Evolutionary conservation across 2,888 invertebrate genomes (phyloP), one percentile per base, ranked within the genome.

Genomic region (Epsilonema sp.): DNA sequence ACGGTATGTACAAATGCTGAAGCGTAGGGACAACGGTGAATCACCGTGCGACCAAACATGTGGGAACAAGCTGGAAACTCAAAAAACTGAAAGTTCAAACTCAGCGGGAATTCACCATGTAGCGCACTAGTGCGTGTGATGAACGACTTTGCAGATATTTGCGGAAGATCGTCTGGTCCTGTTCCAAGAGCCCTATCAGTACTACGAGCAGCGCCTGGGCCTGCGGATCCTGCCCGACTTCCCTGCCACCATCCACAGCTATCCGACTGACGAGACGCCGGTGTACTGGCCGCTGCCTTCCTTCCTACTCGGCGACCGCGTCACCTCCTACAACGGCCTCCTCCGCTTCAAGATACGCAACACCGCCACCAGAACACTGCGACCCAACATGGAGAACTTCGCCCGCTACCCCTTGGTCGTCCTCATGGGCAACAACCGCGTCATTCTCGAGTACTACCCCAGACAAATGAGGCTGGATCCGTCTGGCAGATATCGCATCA

Each of bases 281-380:
- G 71, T 85, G 22, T 87, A 85, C 68, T 82, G 83, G 78, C 76
- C 76, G 57, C 69, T 94, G 19, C 83, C 86, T 1, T 71, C 74
- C 11, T 73, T 76, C 46, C 84, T 89, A 66, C 74, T 80, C 16
- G 86, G 85, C 0, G 94, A 94, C 67, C 75, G 74, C 67, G 77
- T 77, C 59, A 49, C 53, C 26, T 56, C 56, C 22, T 94, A 94
- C 67, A 87, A 86, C 24, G 92, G 92, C 3, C 77, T 77, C 52
- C 69, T 94, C 42, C 74, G 79, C 52, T 89, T 89, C 64, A 73
- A 75, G 1, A 75, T 59, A 52, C 60, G 60, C 44, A 48, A 56
- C 22, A 51, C 55, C 24, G 56, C 55, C 2, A 21, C 54, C 20
- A 48, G 51, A 24, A 56, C 55, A 22, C 52, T 56, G 11, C 54